Evolutionary conservation across 2,888 invertebrate genomes (phyloP).

Genomic region (Ceramica pisi): DNA sequence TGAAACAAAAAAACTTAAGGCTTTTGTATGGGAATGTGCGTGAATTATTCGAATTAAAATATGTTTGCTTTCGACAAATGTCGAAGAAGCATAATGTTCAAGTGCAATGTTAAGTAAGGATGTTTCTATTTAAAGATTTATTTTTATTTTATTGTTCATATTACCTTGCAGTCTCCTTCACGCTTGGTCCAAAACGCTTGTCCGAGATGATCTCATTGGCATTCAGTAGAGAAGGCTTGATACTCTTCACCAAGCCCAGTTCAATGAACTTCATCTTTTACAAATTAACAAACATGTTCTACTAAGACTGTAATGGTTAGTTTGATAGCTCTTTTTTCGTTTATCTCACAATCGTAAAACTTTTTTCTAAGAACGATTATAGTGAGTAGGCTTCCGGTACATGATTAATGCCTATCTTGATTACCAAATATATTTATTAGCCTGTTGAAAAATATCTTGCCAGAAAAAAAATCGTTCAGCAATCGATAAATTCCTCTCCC

Average conservation of each 20-base stretch:
- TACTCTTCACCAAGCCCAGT: conserved; percentile 28
- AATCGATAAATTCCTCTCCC: conserved; percentile 26
- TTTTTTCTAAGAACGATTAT: neutral
- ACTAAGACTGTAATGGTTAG: conserved; percentile 17
- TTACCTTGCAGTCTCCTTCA: conserved; percentile 29
- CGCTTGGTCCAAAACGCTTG: conserved; percentile 18
- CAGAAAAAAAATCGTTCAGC: neutral
- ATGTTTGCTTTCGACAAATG: neutral
- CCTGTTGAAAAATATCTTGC: neutral
- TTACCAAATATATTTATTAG: neutral
- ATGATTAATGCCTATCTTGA: conserved; percentile 6
- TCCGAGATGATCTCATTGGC: conserved; percentile 42
- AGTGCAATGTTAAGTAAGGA: neutral
- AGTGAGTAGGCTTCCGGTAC: conserved; percentile 1
- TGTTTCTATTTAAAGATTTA: conserved; percentile 1
- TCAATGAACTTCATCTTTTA: conserved; percentile 41
- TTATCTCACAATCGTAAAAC: neutral
- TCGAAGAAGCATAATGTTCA: neutral
- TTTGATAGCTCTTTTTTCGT: neutral
- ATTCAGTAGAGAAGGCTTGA: conserved; percentile 36
- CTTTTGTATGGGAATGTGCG: neutral
- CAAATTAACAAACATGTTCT: conserved; percentile 24
- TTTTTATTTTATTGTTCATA: conserved; percentile 6
- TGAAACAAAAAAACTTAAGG: neutral
- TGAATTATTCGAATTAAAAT: conserved; percentile 17